A percentile compares a stretch with the other conserved stretches of the same genome.
These are phyloP conservation scores for Anhinga anhinga DNA, from an alignment of 2,113 vertebrate genomes.

Conservation along the genomic window DNA sequence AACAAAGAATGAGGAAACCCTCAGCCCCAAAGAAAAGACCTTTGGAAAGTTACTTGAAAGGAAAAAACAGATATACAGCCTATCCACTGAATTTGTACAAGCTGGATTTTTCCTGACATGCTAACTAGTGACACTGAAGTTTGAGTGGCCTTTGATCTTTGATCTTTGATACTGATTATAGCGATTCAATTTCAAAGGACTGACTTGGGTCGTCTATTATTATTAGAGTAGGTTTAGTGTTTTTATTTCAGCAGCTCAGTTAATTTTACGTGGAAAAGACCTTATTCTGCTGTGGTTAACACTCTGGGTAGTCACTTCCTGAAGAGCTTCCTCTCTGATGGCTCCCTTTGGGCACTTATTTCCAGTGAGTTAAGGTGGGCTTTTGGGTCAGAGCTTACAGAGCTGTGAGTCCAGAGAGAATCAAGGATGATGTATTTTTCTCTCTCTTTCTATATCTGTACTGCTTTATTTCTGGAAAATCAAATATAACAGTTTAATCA, in stretches of 20 bases:
- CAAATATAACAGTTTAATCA: constrained; percentile 77
- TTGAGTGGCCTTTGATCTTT: constrained; percentile 25
- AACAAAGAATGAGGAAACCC: background rate
- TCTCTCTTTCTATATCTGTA: constrained; percentile 26
- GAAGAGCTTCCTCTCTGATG: background rate
- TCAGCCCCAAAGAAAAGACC: background rate
- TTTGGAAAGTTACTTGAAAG: background rate
- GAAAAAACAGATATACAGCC: background rate
- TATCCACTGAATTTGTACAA: background rate
- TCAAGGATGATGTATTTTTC: constrained; percentile 39
- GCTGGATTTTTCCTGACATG: background rate
- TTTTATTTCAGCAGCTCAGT: background rate
- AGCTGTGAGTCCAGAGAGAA: constrained; percentile 35
- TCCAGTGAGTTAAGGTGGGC: constrained; percentile 14
- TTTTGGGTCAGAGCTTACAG: constrained; percentile 34
- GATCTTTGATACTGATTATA: constrained; percentile 7
- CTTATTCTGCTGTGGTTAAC: background rate
- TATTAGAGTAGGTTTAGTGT: background rate
- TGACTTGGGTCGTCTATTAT: background rate
- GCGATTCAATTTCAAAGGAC: background rate
- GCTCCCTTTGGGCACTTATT: constrained; percentile 4
- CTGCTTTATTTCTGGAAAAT: constrained; percentile 72
- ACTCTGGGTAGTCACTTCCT: background rate
- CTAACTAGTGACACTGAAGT: background rate
- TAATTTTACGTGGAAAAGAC: constrained; percentile 31